Base-by-base conservation (phyloP, 2,113 vertebrate species). In the Tachycineta bicolor region DNA sequence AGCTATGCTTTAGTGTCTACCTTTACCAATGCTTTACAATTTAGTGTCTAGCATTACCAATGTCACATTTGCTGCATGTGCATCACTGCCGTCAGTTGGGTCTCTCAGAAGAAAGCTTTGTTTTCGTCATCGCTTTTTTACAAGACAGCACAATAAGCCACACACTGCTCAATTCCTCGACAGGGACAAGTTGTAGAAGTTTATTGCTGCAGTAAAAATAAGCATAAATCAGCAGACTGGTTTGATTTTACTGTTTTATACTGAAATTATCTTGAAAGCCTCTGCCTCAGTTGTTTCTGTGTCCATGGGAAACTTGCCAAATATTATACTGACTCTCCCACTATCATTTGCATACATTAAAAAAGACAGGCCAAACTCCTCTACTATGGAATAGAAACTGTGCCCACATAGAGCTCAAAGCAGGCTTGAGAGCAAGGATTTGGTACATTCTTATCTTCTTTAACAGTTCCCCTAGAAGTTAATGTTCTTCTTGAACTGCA, bases 281-380 rank as follows among this genome's bases (percentile, higher is more conserved):
- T 64, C 76, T 89, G 49, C 53, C 49, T 91, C 21, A 14, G 69
- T 65, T 88, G 43, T 83, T 94, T 90, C 73, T 74, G 34, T 71
- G 64, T 84, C 65, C 56, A 39, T 68, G 90, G 96, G 73, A 96
- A 96, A 65, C 60, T 76, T 97, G 96, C 92, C 95, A 95, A 94
- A 68, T 49, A n/a, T n/a, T 74, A 8, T 81, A 75, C 25, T 73
- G 69, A 75, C 73, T 90, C 49, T 95, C 24, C 76, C 52, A 41
- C 19, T 80, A 41, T 88, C 60, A 90, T 96, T 94, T 88, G 62
- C 90, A 95, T 96, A 41, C 75, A 90, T 94, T 90, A 93, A 93
- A 82, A 92, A 70, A 81, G 77, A 92, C 44, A 76, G 70, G 84
- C 49, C 58, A 73, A 74, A 76, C 13, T 93, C 62, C 41, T 88